Base-by-base conservation (phyloP, 2,113 vertebrate species). In the Tursiops truncatus region DNA sequence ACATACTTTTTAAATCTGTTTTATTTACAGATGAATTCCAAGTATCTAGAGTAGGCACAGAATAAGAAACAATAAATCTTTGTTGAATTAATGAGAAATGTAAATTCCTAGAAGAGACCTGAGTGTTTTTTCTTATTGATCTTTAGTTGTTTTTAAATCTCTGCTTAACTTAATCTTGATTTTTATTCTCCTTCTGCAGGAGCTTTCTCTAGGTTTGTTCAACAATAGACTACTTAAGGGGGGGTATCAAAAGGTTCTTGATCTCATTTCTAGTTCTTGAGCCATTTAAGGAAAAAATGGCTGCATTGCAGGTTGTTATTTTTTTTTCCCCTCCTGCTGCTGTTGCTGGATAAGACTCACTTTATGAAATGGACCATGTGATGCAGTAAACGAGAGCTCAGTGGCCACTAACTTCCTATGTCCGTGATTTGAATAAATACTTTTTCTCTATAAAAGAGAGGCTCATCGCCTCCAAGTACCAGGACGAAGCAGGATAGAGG, bases 51-150 rank as follows among this genome's bases (percentile, higher is more conserved):
- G 15, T 4, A 33, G 25, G n/a, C 20, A 13, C 14, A 26, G n/a
- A 82, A 15, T 21, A 36, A 25, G 56, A 92, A 86, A 60, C 10
- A 20, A 91, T 50, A 81, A 36, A 80, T 86, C 84, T 58, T 95
- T 82, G 36, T 18, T 62, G 93, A 95, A 89, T 82, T 81, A 81
- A n/a, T 86, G 33, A 94, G 73, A 91, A 89, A 92, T 10, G 17
- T 17, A 68, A 21, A 83, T 91, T 33, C 28, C 25, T 68, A 82
- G 56, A 13, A 91, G 63, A 74, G 68, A 76, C 0, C 9, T 36
- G 47, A 63, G 3, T 47, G 13, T 44, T 50, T 96, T 26, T 58
- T 41, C 26, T 73, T 68, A 68, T 67, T 17, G 56, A 56, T 73
- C 17, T 18, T 73, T 68, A 79, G 11, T 50, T 62, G 33, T 83